Base-by-base conservation (phyloP, 2,888 invertebrate genomes). In the Apeira syringaria region DNA sequence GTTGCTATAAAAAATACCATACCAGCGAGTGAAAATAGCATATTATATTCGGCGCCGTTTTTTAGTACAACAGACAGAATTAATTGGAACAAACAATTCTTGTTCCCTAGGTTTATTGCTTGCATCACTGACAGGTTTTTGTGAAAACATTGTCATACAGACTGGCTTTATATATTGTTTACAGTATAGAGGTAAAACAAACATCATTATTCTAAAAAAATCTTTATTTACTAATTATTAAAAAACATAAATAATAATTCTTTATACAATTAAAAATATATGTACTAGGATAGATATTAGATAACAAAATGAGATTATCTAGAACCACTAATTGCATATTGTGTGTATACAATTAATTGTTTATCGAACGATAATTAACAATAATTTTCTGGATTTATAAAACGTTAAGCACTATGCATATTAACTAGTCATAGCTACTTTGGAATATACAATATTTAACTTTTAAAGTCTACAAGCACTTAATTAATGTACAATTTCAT, bases 231-330 rank as follows among this genome's bases (percentile, higher is more conserved):
- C 29, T 47, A 39, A 30, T 31, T 44, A 29, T 45, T 39, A 42
- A 2, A 39, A 38, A 46, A 31, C 33, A 44, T 30, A 38, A 44
- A 38, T 34, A 44, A 38, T 34, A 44, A 43, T 34, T 34, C 13
- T 38, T 30, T 50, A 39, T 56, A 49, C 47, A 51, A 35, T 43
- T 42, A 49, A 26, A 40, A 53, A 53, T 43, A 50, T 49, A 31
- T 32, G 6, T 12, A 31, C 7, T 30, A 20, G n/a, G 17, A 30
- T 10, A 29, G 24, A 7, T 22, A 22, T n/a, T 22, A 22, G 22
- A 24, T 24, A 24, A 9, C 8, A 24, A 15, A 24, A 8, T 45
- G 51, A 50, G 46, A 54, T 48, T 48, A 43, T 39, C 35, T 15
- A 24, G 27, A 17, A 33, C 29, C 11, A 15, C 22, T n/a, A 6